Evolutionary conservation across 2,888 invertebrate species (phyloP).

Genomic region (Cryptocephalus primarius): DNA sequence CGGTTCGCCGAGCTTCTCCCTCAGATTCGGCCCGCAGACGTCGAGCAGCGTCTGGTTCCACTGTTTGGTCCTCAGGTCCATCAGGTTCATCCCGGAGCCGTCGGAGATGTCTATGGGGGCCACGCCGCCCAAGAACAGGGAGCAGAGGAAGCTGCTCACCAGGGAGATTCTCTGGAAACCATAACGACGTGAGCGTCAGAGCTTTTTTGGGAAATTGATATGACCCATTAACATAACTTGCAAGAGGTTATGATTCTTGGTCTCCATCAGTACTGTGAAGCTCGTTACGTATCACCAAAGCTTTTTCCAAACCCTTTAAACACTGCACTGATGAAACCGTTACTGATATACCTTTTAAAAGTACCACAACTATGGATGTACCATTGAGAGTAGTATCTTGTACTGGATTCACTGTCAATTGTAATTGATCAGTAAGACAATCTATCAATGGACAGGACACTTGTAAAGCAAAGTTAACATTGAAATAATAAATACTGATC

Average conservation of each 20-base stretch:
- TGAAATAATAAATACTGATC: no score
- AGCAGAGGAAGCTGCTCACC: slow-evolving; percentile 86
- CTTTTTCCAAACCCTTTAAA: no score
- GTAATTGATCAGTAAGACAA: no score
- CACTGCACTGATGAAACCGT: no score
- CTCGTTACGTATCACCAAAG: no score
- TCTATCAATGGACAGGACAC: no score
- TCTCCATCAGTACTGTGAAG: not conserved
- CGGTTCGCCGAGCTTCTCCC: slow-evolving; percentile 61
- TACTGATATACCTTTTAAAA: no score
- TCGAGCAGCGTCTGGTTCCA: slow-evolving; percentile 71
- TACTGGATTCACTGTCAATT: no score
- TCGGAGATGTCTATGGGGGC: slow-evolving; percentile 88
- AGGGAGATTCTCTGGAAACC: slow-evolving; percentile 69
- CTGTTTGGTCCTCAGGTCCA: slow-evolving; percentile 65
- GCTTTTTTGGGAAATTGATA: not conserved
- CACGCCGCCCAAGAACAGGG: slow-evolving; percentile 75
- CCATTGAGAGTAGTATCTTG: no score
- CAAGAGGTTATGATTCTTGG: not conserved
- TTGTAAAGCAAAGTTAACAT: no score
- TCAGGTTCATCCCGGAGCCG: slow-evolving; percentile 92
- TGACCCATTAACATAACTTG: not conserved
- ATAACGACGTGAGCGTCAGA: slow-evolving; percentile 19
- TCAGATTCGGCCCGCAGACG: slow-evolving; percentile 65
- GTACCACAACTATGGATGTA: no score